phyloP scores from a whole-genome alignment of 2,797 vertebrate genomes.

The Oreochromis grahami region DNA sequence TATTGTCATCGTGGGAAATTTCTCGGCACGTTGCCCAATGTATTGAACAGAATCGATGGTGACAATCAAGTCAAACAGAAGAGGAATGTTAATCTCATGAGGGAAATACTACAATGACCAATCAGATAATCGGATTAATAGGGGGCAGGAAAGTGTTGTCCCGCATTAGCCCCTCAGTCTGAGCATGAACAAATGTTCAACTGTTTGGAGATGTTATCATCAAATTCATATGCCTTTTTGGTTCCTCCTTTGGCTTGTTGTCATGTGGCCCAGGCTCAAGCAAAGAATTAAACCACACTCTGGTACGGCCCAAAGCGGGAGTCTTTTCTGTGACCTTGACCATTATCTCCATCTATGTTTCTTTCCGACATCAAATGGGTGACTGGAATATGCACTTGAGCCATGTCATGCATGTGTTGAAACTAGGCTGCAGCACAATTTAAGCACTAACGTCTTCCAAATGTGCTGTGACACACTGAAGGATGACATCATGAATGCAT shows the following conservation, averaged over 20 bases:
- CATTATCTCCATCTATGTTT: not conserved
- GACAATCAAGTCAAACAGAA: slow-evolving; percentile 71
- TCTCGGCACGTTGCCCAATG: slow-evolving; percentile 5
- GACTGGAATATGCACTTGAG: slow-evolving; percentile 2
- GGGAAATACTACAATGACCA: slow-evolving; percentile 60
- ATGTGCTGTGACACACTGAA: slow-evolving; percentile 57
- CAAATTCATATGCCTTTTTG: slow-evolving; percentile 43
- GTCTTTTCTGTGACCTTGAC: not conserved
- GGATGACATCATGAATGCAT: slow-evolving; percentile 66
- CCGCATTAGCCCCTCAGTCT: slow-evolving; percentile 45
- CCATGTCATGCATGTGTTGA: slow-evolving; percentile 38
- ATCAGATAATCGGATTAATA: slow-evolving; percentile 72
- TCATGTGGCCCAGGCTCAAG: slow-evolving; percentile 26
- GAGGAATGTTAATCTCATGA: slow-evolving; percentile 72
- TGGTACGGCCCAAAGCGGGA: not conserved
- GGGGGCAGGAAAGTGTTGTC: slow-evolving; percentile 51
- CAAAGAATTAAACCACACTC: slow-evolving; percentile 5
- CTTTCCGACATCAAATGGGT: not conserved
- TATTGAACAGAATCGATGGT: slow-evolving; percentile 60
- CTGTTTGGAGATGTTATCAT: slow-evolving; percentile 64
- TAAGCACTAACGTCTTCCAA: slow-evolving; percentile 62
- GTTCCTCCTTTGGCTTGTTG: slow-evolving; percentile 25
- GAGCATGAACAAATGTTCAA: slow-evolving; percentile 55
- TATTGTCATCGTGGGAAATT: slow-evolving; percentile 17
- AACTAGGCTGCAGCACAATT: slow-evolving; percentile 2